Conservation (phyloP, 2,888 invertebrate genomes). For the Siphlonurus alternatus region DNA sequence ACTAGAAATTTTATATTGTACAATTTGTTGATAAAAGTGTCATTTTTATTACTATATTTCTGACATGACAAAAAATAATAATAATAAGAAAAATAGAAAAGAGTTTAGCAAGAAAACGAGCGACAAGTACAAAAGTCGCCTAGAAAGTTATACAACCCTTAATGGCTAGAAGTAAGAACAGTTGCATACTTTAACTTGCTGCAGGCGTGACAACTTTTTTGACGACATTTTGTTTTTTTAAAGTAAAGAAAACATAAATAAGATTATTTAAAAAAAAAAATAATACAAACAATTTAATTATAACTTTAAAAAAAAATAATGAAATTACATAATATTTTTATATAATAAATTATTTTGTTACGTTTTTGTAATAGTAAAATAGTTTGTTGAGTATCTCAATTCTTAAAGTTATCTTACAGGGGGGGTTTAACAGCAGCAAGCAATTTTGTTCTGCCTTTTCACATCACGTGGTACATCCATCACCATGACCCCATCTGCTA, state of each 20-base stretch:
- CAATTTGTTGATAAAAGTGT: too few relatives aligned
- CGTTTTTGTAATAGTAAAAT: not conserved
- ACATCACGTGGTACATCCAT: slow-evolving; percentile 2
- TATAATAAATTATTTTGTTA: too few relatives aligned
- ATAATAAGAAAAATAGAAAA: too few relatives aligned
- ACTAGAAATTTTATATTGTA: too few relatives aligned
- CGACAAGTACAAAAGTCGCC: too few relatives aligned
- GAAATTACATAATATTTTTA: too few relatives aligned
- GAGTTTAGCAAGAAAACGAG: too few relatives aligned
- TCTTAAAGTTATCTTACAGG: not conserved
- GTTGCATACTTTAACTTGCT: not conserved
- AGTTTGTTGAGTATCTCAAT: not conserved
- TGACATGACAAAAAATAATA: too few relatives aligned
- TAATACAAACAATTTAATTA: not conserved
- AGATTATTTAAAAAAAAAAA: too few relatives aligned
- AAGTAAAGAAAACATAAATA: too few relatives aligned
- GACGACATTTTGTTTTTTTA: not conserved
- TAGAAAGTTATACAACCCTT: not conserved
- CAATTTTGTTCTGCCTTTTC: slow-evolving; percentile 3
- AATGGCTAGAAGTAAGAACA: not conserved
- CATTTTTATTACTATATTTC: too few relatives aligned
- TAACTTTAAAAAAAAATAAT: not conserved
- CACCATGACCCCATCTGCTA: slow-evolving; percentile 3
- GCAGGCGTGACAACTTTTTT: not conserved
- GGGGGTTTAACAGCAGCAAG: not conserved